These are phyloP conservation scores for Dasyurus viverrinus DNA, from an alignment of 2,113 vertebrate species.

Conservation along the genomic window DNA sequence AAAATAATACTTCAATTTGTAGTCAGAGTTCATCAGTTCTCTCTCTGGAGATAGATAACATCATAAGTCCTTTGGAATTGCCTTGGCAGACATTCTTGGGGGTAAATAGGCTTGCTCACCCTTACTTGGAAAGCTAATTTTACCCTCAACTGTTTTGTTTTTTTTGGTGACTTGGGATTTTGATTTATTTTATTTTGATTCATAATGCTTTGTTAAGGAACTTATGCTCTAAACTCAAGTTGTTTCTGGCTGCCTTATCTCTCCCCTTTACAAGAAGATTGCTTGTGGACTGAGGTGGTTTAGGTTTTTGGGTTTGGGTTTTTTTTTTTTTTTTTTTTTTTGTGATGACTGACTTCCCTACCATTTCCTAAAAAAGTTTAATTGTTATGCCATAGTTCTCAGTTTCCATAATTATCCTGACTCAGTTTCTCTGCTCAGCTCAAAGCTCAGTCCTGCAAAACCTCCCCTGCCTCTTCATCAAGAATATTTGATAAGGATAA, in stretches of 20 bases:
- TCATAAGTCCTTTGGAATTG: not conserved
- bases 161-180: not conserved
- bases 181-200: not conserved
- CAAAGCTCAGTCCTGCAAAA: too few species aligned
- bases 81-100: not conserved
- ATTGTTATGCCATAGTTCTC: too few species aligned
- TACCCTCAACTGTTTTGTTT: not conserved
- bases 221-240: too few species aligned
- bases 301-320: too few species aligned
- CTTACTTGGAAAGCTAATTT: not conserved
- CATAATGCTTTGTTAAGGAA: too few species aligned
- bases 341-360: not conserved
- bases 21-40: not conserved
- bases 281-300: not conserved
- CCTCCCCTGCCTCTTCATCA: too few species aligned
- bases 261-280: too few species aligned
- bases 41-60: not conserved
- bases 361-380: not conserved
- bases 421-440: too few species aligned
- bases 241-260: too few species aligned
- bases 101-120: not conserved
- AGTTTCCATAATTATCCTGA: too few species aligned
- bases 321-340: not conserved
- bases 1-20: not conserved
- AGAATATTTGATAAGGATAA: too few species aligned